Evolutionary conservation across 1,140 invertebrate genomes (phyloP).

Genomic region (Polyergus mexicanus): DNA sequence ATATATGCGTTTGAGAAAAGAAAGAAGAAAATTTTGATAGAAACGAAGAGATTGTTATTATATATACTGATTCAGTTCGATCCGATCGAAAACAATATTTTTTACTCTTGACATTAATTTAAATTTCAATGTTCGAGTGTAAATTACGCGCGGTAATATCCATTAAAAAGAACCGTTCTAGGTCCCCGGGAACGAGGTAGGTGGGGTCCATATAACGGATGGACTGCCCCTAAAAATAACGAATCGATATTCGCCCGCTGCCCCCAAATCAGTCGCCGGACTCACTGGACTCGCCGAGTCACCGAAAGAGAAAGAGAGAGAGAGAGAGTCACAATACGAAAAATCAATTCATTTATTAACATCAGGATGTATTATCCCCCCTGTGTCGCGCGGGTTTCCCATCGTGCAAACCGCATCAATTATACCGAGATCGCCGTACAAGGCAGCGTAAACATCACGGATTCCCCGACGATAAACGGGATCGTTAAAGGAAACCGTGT

Average conservation of each 20-base stretch:
- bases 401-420: no score
- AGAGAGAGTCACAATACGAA: conserved; percentile 16
- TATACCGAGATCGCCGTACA: no score
- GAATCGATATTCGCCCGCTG: conserved; percentile 80
- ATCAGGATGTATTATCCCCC: neutral
- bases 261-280: conserved; percentile 73
- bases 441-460: neutral
- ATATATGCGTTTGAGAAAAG: neutral
- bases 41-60: neutral
- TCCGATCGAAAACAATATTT: no score
- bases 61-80: neutral
- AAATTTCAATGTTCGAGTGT: no score
- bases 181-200: conserved; percentile 64
- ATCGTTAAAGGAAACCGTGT: neutral
- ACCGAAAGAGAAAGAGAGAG: conserved; percentile 11
- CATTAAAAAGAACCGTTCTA: conserved; percentile 67
- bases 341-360: conserved; percentile 67
- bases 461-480: neutral
- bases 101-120: no score
- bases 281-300: conserved; percentile 33
- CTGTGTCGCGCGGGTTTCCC: no score
- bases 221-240: conserved; percentile 82
- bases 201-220: conserved; percentile 72
- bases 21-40: neutral
- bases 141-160: neutral